Percentiles rank a stretch among this genome's conserved stretches.
Conservation (phyloP, 2,113 vertebrate genomes). For the Embiotoca jacksoni region DNA sequence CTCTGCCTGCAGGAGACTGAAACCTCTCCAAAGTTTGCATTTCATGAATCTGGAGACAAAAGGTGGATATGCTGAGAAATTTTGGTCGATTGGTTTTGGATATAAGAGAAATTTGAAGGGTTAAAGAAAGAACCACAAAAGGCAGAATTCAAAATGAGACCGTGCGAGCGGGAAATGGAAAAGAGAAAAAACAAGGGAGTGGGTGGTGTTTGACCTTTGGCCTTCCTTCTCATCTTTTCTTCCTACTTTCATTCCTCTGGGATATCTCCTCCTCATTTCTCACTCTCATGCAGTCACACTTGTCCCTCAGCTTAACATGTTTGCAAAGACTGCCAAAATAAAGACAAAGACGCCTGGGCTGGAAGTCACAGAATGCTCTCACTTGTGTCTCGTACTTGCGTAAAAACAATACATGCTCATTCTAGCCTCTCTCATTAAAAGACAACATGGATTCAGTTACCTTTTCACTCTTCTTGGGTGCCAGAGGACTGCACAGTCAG, state of each 20-base stretch:
- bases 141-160: slow-evolving; percentile 37
- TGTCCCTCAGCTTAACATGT: slow-evolving; percentile 22
- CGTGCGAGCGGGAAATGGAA: slow-evolving; percentile 53
- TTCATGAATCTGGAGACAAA: not conserved
- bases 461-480: slow-evolving; percentile 1
- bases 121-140: slow-evolving; percentile 24
- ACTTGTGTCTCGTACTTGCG: not conserved
- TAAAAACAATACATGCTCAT: not conserved
- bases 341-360: slow-evolving; percentile 14
- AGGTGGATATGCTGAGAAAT: not conserved
- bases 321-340: slow-evolving; percentile 19
- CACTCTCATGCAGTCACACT: slow-evolving; percentile 35
- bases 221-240: slow-evolving; percentile 66
- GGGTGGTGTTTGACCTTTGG: slow-evolving; percentile 69
- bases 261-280: slow-evolving; percentile 67
- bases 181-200: slow-evolving; percentile 58
- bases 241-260: slow-evolving; percentile 77
- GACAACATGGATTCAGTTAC: slow-evolving; percentile 12
- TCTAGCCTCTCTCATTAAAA: not conserved
- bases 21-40: too few species aligned
- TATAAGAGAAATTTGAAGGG: not conserved
- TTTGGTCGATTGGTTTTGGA: not conserved
- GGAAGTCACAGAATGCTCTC: not conserved
- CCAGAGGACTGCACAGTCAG: not conserved
- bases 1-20: not conserved